Conservation (phyloP, 2,113 vertebrate genomes). For the Athene cunicularia region DNA sequence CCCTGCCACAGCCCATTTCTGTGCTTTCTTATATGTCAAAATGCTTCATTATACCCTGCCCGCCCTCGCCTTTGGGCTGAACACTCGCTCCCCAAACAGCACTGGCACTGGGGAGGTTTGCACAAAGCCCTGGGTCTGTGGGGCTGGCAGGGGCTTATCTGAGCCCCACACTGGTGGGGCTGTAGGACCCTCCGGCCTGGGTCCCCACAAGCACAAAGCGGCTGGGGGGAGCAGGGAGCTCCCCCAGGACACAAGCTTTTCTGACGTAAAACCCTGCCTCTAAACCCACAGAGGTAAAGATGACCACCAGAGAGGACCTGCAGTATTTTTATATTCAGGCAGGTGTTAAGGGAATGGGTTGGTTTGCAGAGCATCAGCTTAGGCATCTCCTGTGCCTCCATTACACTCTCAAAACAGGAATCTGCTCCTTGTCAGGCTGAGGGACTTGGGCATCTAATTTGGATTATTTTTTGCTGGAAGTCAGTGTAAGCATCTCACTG, state of each 20-base stretch:
- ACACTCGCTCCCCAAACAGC: background rate
- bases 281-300: background rate
- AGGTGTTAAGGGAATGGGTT: background rate
- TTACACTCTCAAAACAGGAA: background rate
- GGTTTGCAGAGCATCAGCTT: background rate
- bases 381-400: background rate
- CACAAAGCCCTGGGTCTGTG: background rate
- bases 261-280: background rate
- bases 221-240: background rate
- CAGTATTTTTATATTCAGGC: background rate
- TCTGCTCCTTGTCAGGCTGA: background rate
- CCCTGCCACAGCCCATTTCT: conserved; percentile 21
- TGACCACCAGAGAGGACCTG: background rate
- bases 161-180: background rate
- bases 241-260: background rate
- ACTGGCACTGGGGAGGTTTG: background rate
- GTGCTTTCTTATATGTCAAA: conserved; percentile 36
- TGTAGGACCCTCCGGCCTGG: background rate
- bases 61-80: background rate
- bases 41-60: conserved; percentile 41
- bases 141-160: background rate
- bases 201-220: background rate
- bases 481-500: background rate
- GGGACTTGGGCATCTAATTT: background rate
- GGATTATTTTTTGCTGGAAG: background rate